These are phyloP conservation scores for Sebastes iracundus DNA, from an alignment of 2,797 vertebrate species.

Conservation along the genomic window DNA sequence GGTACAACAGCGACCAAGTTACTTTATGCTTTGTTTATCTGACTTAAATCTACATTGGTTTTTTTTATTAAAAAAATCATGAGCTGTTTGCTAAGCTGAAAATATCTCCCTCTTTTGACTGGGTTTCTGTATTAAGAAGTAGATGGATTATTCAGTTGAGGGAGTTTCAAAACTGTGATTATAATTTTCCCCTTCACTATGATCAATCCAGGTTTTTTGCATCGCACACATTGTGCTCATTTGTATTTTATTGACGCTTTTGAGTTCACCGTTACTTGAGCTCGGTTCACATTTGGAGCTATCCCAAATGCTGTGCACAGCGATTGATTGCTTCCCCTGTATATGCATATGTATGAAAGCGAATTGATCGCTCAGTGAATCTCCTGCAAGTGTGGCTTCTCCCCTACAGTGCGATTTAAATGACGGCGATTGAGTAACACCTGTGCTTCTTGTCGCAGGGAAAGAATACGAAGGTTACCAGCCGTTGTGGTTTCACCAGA, in stretches of 20 bases:
- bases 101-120: constrained; percentile 5
- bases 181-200: neutral
- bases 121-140: neutral
- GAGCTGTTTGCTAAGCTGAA: neutral
- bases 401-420: neutral
- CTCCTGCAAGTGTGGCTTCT: constrained; percentile 51
- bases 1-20: neutral
- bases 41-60: neutral
- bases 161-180: neutral
- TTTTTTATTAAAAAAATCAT: neutral
- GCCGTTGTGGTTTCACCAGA: constrained; percentile 95
- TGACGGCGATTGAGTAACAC: neutral
- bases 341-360: constrained; percentile 21
- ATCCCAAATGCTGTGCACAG: constrained; percentile 39
- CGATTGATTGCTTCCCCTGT: constrained; percentile 40
- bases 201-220: constrained; percentile 1
- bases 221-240: neutral
- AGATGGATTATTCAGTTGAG: constrained; percentile 1
- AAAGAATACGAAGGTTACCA: constrained; percentile 89
- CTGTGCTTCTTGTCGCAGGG: constrained; percentile 77
- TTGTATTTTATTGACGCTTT: constrained; percentile 6
- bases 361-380: constrained; percentile 32
- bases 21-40: neutral
- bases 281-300: constrained; percentile 34
- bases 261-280: constrained; percentile 6